Conservation (phyloP, 2,113 vertebrate genomes). For the Orthonyx spaldingii region DNA sequence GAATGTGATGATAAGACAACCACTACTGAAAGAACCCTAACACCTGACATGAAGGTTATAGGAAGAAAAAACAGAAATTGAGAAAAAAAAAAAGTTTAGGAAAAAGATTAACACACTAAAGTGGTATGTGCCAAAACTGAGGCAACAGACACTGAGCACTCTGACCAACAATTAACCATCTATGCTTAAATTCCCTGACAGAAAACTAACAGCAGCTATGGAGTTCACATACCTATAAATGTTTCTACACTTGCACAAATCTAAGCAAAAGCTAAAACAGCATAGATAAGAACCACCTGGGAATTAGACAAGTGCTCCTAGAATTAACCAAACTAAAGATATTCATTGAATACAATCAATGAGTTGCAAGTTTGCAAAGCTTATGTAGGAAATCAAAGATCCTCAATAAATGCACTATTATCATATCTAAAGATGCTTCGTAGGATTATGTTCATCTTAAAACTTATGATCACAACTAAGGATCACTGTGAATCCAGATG, state of each 20-base stretch:
- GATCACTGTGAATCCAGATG: not conserved
- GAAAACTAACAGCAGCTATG: not conserved
- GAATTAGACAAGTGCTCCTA: not conserved
- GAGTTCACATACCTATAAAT: not conserved
- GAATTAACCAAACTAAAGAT: not conserved
- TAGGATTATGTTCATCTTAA: not conserved
- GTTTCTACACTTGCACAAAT: not conserved
- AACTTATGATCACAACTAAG: not conserved
- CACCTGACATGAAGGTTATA: not conserved
- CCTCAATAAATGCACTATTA: not conserved
- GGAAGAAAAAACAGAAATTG: not conserved
- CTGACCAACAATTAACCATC: not conserved
- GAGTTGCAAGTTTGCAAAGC: not conserved
- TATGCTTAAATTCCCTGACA: not conserved
- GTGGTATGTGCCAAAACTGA: not conserved
- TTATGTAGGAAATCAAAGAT: not conserved
- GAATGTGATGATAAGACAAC: not conserved
- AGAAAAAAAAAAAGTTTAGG: not conserved
- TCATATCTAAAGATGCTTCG: not conserved
- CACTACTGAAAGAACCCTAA: not conserved
- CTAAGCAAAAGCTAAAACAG: not conserved
- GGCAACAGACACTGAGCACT: not conserved
- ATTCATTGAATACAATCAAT: not conserved
- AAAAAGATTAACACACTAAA: not conserved
- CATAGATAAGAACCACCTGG: not conserved